phyloP scores from a whole-genome alignment of 1,140 invertebrate genomes.

The Aphidius gifuensis region DNA sequence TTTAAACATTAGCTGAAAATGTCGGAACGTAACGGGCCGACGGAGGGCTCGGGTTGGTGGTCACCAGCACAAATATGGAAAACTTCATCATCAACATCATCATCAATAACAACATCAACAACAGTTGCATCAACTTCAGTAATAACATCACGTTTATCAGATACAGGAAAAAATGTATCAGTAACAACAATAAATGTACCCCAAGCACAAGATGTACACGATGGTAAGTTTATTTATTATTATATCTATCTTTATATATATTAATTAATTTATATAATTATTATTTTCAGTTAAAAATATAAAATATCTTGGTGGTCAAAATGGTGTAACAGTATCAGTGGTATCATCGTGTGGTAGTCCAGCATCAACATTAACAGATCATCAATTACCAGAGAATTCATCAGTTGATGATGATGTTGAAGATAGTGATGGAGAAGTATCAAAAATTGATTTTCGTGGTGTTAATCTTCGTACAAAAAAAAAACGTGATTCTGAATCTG shows the following conservation, averaged over 20 bases:
- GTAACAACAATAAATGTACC: constrained; percentile 53
- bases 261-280: background rate
- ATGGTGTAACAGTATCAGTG: constrained; percentile 53
- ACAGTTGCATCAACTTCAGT: constrained; percentile 1
- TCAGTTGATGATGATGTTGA: constrained; percentile 54
- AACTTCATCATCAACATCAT: constrained; percentile 29
- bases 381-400: constrained; percentile 28
- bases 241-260: constrained; percentile 1
- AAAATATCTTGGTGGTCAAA: constrained; percentile 51
- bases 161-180: constrained; percentile 51
- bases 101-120: constrained; percentile 13
- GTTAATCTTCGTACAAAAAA: constrained; percentile 59
- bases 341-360: constrained; percentile 45
- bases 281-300: constrained; percentile 44
- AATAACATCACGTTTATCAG: constrained; percentile 33
- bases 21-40: constrained; percentile 53
- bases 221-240: constrained; percentile 37
- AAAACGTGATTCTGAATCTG: constrained; percentile 43
- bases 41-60: constrained; percentile 50
- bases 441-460: constrained; percentile 58
- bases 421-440: constrained; percentile 58
- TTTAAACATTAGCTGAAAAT: constrained; percentile 49
- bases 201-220: constrained; percentile 48
- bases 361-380: constrained; percentile 22
- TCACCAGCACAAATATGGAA: constrained; percentile 48